Conservation (phyloP, 2,888 invertebrate species). For the Frankliniella intonsa region DNA sequence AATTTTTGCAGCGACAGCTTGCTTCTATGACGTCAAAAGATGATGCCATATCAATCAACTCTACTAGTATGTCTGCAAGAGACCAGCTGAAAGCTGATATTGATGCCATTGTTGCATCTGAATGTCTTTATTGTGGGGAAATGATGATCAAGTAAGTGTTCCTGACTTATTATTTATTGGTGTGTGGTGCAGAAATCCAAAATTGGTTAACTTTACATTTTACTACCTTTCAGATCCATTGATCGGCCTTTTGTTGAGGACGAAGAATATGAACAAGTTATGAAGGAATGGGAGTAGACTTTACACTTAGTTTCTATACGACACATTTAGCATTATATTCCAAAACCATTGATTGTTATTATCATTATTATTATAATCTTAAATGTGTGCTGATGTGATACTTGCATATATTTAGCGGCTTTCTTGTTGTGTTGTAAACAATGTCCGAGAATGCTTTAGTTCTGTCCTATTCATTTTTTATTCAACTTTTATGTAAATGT, state of each 20-base stretch:
- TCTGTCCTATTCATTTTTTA: not conserved
- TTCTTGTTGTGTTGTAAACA: not conserved
- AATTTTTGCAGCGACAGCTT: conserved; percentile 32
- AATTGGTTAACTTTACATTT: conserved; percentile 28
- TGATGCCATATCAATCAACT: conserved; percentile 35
- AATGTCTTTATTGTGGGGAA: conserved; percentile 91
- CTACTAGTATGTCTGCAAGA: conserved; percentile 52
- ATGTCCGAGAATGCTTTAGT: not conserved
- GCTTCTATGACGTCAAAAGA: conserved; percentile 28
- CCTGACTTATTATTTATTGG: conserved; percentile 26
- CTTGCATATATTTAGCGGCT: not conserved
- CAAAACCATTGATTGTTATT: not conserved
- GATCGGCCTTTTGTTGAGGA: conserved; percentile 84
- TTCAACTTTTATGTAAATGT: no score
- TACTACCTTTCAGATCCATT: conserved; percentile 58
- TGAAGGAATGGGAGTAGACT: conserved; percentile 77
- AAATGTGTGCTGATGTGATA: not conserved
- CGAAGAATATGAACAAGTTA: conserved; percentile 73
- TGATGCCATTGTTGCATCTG: conserved; percentile 83
- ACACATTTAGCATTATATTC: no score
- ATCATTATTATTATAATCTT: not conserved
- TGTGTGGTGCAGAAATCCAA: not conserved
- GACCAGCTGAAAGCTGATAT: conserved; percentile 73
- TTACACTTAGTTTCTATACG: no score
- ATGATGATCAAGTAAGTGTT: conserved; percentile 68